Base-by-base conservation (phyloP, 2,888 invertebrate genomes). In the Polia nebulosa region DNA sequence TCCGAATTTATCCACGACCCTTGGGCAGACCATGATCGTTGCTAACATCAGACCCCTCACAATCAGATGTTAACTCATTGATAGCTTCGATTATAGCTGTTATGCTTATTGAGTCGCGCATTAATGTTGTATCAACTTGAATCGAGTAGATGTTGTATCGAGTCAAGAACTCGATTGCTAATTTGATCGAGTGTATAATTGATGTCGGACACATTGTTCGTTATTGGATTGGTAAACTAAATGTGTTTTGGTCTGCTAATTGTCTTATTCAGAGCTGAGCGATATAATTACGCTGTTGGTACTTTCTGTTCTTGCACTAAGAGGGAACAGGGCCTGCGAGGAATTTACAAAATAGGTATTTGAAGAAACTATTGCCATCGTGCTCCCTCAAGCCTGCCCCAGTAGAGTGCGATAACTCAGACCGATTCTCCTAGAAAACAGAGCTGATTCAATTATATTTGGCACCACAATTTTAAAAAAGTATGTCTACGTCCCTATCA, bases 141-240 rank as follows among this genome's bases (percentile, higher is more conserved):
- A 44, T 53, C 22, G 22, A 61, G 29, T 75, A 29, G n/a, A 51
- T 60, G 25, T 62, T 27, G 45, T 57, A 57, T 47, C 17, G 51
- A 75, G 53, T 52, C 41, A 60, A 58, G 69, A 51, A 47, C n/a
- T 32, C 32, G 57, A 76, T 75, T 58, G 49, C 39, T 58, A 52
- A 72, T 75, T 67, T 58, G 61, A 62, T 45, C 45, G 25, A n/a
- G 55, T 56, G n/a, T 41, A 36, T 68, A 61, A 74, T 67, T 61
- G 36, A 59, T 62, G 69, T 39, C 6, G 15, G 32, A 32, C 29
- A 32, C 32, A 73, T 32, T 49, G 57, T 34, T 57, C 34, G 25
- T 49, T 27, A 41, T 57, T 53, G 34, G 53, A 36, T 34, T 45
- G 20, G n/a, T 25, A 8, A 61, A 41, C 2, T n/a, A 32, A 55